Conservation (phyloP, 2,113 vertebrate species). For the Suricata suricatta region DNA sequence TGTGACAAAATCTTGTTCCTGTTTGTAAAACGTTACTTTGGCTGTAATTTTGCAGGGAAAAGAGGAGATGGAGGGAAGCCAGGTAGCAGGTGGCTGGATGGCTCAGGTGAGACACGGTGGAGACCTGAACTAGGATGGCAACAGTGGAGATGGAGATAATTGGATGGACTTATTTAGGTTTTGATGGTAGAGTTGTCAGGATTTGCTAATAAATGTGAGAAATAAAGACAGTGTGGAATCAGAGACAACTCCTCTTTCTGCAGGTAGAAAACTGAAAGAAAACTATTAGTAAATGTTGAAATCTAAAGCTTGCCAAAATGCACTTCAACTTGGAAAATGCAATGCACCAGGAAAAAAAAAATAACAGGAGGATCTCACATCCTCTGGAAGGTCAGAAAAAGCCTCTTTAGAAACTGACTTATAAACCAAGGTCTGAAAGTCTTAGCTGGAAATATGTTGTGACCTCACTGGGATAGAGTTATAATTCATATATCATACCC, state of each 20-base stretch:
- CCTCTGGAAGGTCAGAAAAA: neutral
- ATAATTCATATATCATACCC: neutral
- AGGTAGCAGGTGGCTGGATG: neutral
- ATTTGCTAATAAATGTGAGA: neutral
- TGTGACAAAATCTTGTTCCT: neutral
- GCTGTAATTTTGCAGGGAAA: neutral
- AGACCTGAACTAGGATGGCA: neutral
- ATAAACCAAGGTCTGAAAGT: neutral
- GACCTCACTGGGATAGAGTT: neutral
- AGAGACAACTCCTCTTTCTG: neutral
- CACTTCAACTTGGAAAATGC: neutral
- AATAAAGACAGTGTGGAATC: neutral
- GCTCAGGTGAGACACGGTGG: neutral
- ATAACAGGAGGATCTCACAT: neutral
- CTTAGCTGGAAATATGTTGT: neutral
- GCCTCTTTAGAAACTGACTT: neutral
- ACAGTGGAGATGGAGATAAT: neutral
- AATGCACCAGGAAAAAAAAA: neutral
- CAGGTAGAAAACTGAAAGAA: neutral
- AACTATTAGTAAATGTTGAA: neutral
- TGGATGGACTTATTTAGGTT: neutral
- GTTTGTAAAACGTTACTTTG: neutral
- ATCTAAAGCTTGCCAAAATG: neutral
- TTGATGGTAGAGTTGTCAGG: neutral
- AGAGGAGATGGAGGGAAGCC: neutral